phyloP scores from a whole-genome alignment of 2,113 vertebrate genomes.

The Phainopepla nitens region DNA sequence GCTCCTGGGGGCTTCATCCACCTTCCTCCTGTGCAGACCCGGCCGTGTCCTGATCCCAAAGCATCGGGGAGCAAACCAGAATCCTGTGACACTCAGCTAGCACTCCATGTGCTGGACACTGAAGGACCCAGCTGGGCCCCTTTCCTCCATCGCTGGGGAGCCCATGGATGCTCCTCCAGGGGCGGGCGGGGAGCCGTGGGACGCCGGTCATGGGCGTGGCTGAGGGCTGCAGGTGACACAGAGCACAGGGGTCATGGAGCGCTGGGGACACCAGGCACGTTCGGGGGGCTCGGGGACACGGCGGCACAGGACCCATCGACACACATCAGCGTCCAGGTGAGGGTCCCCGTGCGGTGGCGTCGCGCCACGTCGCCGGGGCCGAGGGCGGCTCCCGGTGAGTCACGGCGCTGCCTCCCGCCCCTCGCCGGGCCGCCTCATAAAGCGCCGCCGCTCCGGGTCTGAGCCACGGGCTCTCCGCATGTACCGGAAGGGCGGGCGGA shows the following conservation, averaged over 20 bases:
- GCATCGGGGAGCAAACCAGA: not conserved
- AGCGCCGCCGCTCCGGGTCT: not conserved
- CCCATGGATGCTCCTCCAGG: not conserved
- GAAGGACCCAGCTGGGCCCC: too few species aligned
- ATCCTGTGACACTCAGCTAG: not conserved
- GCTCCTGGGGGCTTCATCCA: not conserved
- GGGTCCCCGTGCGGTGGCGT: not conserved
- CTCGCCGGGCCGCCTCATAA: not conserved
- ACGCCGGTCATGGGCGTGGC: not conserved
- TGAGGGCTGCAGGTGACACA: too few species aligned
- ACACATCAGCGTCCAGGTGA: not conserved
- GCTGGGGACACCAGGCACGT: not conserved
- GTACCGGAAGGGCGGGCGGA: not conserved
- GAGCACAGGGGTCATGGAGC: not conserved
- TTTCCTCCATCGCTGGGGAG: not conserved
- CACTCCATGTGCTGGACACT: accelerated
- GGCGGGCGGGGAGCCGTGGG: not conserved
- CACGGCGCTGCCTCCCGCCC: not conserved
- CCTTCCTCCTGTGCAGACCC: not conserved
- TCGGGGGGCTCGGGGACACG: not conserved
- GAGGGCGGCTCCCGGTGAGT: not conserved
- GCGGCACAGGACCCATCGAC: not conserved
- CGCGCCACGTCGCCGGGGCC: not conserved
- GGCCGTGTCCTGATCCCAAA: not conserved
- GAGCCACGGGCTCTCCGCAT: not conserved